These are phyloP conservation scores for Leucophora obtusa DNA, from an alignment of 2,888 invertebrate genomes.

Conservation along the genomic window DNA sequence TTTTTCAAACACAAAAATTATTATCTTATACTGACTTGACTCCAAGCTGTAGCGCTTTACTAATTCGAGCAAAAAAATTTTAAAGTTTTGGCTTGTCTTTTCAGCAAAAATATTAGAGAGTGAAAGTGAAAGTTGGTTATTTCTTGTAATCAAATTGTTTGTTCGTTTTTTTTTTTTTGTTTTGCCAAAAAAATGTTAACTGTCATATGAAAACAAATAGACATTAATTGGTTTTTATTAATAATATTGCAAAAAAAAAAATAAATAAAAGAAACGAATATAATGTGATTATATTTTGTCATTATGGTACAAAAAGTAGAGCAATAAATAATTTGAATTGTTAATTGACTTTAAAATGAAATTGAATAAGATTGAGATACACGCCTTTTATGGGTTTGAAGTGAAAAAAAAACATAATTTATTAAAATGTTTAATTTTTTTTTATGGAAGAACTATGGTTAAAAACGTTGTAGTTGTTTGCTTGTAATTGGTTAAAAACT, in stretches of 20 bases:
- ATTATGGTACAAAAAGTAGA: constrained; percentile 20
- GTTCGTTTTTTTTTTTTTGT: constrained; percentile 12
- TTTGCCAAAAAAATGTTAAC: constrained; percentile 55
- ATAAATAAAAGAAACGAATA: constrained; percentile 1
- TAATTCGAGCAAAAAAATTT: constrained; percentile 37
- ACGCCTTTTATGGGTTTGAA: too few relatives aligned
- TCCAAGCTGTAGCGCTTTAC: neutral
- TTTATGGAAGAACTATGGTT: too few relatives aligned
- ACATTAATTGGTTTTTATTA: constrained; percentile 58
- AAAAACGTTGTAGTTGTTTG: too few relatives aligned
- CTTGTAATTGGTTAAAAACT: too few relatives aligned
- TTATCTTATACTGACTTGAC: neutral
- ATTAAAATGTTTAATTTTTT: too few relatives aligned
- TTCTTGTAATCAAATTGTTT: constrained; percentile 47
- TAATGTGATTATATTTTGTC: constrained; percentile 33
- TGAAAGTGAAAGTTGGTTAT: constrained; percentile 60
- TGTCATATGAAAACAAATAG: constrained; percentile 59
- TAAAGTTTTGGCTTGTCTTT: constrained; percentile 39
- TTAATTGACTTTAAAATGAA: neutral
- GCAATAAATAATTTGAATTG: constrained; percentile 41
- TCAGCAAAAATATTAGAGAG: constrained; percentile 41
- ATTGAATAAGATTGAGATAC: too few relatives aligned
- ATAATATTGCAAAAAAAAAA: constrained; percentile 1
- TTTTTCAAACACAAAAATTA: neutral
- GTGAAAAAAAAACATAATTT: too few relatives aligned